These are phyloP conservation scores for Elmis aenea DNA, from an alignment of 2,888 invertebrate species.

Conservation along the genomic window DNA sequence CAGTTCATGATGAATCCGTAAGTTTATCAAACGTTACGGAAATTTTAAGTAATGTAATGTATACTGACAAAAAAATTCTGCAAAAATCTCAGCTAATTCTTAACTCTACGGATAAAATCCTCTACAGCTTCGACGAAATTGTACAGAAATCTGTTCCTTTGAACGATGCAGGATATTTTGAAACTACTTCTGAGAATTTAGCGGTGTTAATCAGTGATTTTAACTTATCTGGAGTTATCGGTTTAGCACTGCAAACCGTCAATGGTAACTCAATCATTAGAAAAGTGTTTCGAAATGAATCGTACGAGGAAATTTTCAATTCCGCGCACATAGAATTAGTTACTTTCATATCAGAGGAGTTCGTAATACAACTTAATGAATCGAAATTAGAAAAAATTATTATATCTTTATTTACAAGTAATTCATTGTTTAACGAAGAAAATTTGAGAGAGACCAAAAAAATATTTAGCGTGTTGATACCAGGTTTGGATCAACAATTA, in stretches of 20 bases:
- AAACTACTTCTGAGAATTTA: background rate
- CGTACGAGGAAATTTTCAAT: background rate
- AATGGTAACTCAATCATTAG: background rate
- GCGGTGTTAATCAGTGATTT: background rate
- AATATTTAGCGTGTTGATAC: slow-evolving; percentile 54
- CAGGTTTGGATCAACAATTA: slow-evolving; percentile 51
- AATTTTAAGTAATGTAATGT: slow-evolving; percentile 6
- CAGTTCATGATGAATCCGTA: background rate
- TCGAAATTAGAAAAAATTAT: no score
- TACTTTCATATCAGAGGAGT: slow-evolving; percentile 21
- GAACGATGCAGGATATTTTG: background rate
- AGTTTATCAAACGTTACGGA: background rate
- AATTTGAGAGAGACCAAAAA: slow-evolving; percentile 46
- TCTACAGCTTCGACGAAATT: slow-evolving; percentile 3
- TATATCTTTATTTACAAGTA: slow-evolving; percentile 14
- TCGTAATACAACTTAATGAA: no score
- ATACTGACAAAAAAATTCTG: background rate
- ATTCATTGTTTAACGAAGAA: slow-evolving; percentile 15
- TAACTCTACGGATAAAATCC: slow-evolving; percentile 7
- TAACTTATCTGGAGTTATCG: background rate
- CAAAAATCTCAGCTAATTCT: slow-evolving; percentile 3
- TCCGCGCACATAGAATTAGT: slow-evolving; percentile 11
- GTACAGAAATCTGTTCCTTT: background rate
- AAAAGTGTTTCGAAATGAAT: background rate
- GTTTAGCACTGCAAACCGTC: background rate